Evolutionary conservation across 2,888 invertebrate genomes (phyloP), one percentile per base, ranked within the genome.

Genomic region (Ophion slaviceki): DNA sequence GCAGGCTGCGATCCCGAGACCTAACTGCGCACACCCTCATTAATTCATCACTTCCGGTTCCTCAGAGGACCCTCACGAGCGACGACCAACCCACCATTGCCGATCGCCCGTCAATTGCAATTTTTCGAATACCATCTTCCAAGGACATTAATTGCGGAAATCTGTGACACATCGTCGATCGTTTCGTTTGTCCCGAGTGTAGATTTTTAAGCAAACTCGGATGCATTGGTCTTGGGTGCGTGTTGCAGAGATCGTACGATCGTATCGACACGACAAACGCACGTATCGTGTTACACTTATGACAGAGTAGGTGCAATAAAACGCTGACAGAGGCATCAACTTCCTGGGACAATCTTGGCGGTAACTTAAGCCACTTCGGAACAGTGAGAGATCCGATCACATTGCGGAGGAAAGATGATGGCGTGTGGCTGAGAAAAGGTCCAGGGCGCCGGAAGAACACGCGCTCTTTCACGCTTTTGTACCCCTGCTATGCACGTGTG

Each of bases 261-360:
- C 78, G 53, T 81, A 78, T 80, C 84, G 72, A 53, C 75, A 80
- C 47, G 67, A 80, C 47, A 64, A 40, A 8, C 40, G 40, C 40
- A 40, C 47, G 14, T 47, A 11, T 47, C 47, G 47, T 47, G 3
- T 47, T 47, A 47, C 47, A 47, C 14, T 47, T 14, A 14, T 47
- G 47, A 47, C 47, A 14, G 47, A 47, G 47, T 47, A 14, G 47
- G 14, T 11, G 11, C 11, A 47, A 47, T 47, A 47, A 47, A 47
- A 47, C 47, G 14, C 14, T 47, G 47, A 47, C 47, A 47, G 47
- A 57, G 47, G 68, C 71, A 62, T 82, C 71, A 75, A 84, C 84
- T 86, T 86, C 76, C 84, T 77, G 84, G 86, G 86, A 86, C 76
- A 74, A 84, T 84, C 74, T 80, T 53, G 77, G 84, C 77, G 72